These are phyloP conservation scores for Hippocampus zosterae DNA, from an alignment of 2,113 vertebrate species.

Conservation along the genomic window DNA sequence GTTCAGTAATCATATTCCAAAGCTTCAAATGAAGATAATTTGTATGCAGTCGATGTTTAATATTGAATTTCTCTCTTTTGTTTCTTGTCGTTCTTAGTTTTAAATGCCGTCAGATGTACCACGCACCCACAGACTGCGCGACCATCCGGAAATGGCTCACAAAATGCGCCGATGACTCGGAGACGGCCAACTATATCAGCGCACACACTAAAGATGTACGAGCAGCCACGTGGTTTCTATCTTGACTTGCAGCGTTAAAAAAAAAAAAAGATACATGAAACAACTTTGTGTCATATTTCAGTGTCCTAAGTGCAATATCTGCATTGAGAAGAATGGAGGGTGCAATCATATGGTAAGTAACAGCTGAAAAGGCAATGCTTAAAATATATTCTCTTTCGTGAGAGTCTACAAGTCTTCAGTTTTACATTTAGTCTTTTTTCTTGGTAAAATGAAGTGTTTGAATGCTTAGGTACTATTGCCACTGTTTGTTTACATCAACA, in stretches of 20 bases:
- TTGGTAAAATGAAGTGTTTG: background rate
- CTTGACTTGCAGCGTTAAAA: background rate
- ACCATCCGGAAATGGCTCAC: constrained; percentile 98
- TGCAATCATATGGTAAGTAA: constrained; percentile 99
- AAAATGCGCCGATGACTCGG: constrained; percentile 99
- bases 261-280: background rate
- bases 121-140: constrained; percentile 96
- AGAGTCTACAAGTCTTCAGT: background rate
- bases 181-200: constrained; percentile 99
- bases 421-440: background rate
- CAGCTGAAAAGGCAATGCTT: constrained; percentile 14
- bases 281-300: constrained; percentile 51
- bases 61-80: background rate
- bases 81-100: constrained; percentile 73
- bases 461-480: background rate
- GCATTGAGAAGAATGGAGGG: constrained; percentile 99
- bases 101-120: constrained; percentile 99
- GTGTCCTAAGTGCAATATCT: constrained; percentile 99
- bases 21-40: background rate
- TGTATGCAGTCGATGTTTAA: background rate
- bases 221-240: background rate
- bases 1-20: background rate
- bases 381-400: constrained; percentile 12
- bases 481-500: constrained; percentile 48
- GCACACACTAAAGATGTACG: constrained; percentile 99